phyloP scores from a whole-genome alignment of 2,888 invertebrate genomes.

The Orchesellides sinensis region DNA sequence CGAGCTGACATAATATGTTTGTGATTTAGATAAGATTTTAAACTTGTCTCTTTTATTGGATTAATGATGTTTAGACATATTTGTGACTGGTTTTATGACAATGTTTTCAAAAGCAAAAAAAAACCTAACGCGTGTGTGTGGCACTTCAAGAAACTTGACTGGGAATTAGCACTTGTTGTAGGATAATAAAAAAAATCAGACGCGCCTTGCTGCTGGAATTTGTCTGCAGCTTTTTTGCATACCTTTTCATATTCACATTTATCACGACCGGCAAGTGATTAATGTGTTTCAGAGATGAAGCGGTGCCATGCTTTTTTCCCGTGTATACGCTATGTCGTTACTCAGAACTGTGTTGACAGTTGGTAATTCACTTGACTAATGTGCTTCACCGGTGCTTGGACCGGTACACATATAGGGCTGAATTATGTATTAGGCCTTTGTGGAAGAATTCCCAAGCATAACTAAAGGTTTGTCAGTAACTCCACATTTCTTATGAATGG shows the following conservation, averaged over 20 bases:
- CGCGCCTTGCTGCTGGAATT: constrained; percentile 63
- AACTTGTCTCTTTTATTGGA: constrained; percentile 33
- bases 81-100: constrained; percentile 67
- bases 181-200: too few relatives aligned
- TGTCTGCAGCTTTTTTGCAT: constrained; percentile 33
- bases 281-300: constrained; percentile 60
- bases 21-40: constrained; percentile 46
- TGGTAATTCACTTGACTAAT: constrained; percentile 67
- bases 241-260: constrained; percentile 53
- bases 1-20: constrained; percentile 59
- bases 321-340: constrained; percentile 11
- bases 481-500: constrained; percentile 18
- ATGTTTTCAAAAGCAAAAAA: constrained; percentile 58
- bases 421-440: constrained; percentile 35
- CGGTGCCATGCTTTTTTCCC: constrained; percentile 29
- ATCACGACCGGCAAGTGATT: constrained; percentile 62
- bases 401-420: constrained; percentile 16
- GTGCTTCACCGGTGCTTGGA: constrained; percentile 59
- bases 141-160: constrained; percentile 31
- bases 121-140: constrained; percentile 57
- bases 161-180: constrained; percentile 59
- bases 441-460: constrained; percentile 1
- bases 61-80: constrained; percentile 66
- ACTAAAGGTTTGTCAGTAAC: constrained; percentile 31
- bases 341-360: constrained; percentile 62